A percentile compares a stretch with the other conserved stretches of the same genome.
phyloP scores from a whole-genome alignment of 2,888 invertebrate species.

The Dynastes tityus region DNA sequence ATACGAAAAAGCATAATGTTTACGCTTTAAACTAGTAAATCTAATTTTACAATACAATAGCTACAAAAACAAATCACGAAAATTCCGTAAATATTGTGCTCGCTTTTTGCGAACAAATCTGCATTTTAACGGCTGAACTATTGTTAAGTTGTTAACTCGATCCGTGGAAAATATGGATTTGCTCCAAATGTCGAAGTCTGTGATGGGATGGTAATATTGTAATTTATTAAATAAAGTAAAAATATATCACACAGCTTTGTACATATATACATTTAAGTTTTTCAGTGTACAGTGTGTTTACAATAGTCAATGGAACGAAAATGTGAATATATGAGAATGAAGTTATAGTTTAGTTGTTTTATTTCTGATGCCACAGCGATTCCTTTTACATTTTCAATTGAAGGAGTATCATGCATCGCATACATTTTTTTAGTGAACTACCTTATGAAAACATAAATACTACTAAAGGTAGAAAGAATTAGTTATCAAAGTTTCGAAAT shows the following conservation, averaged over 20 bases:
- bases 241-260: slow-evolving; percentile 62
- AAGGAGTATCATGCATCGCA: not conserved
- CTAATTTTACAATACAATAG: slow-evolving; percentile 10
- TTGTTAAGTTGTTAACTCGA: slow-evolving; percentile 57
- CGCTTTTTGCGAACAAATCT: slow-evolving; percentile 59
- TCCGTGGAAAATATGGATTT: slow-evolving; percentile 57
- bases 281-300: slow-evolving; percentile 71
- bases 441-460: too few species aligned
- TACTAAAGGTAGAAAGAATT: too few species aligned
- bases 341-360: slow-evolving; percentile 64
- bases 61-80: slow-evolving; percentile 12
- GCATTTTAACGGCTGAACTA: slow-evolving; percentile 54
- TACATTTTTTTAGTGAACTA: too few species aligned
- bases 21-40: slow-evolving; percentile 29
- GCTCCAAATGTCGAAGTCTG: slow-evolving; percentile 59
- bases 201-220: slow-evolving; percentile 41
- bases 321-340: slow-evolving; percentile 71
- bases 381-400: not conserved
- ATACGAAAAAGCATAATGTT: slow-evolving; percentile 41
- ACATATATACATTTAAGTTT: slow-evolving; percentile 69
- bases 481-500: too few species aligned
- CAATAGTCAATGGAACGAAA: slow-evolving; percentile 71
- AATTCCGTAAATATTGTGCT: slow-evolving; percentile 59
- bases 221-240: slow-evolving; percentile 36
- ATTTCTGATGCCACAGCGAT: slow-evolving; percentile 6